Conservation (phyloP, 2,113 vertebrate genomes). For the Gambusia holbrooki region DNA sequence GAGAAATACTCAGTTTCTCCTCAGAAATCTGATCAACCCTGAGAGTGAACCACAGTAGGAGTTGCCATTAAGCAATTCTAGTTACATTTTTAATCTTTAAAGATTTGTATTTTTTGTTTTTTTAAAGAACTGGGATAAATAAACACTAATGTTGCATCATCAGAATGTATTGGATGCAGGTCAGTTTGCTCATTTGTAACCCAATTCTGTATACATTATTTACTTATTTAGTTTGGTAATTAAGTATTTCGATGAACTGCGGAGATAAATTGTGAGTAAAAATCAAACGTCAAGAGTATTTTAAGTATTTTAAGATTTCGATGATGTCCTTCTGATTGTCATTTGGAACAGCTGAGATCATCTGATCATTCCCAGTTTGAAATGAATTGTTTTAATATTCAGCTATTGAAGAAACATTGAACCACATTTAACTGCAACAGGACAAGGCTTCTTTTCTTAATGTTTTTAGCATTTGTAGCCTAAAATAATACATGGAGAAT, state of each 20-base stretch:
- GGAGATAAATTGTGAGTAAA: not conserved
- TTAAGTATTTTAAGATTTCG: not conserved
- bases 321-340: not conserved
- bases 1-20: slow-evolving; percentile 29
- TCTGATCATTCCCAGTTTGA: no score
- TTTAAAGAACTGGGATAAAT: not conserved
- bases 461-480: no score
- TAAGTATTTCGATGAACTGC: not conserved
- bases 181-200: not conserved
- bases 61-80: slow-evolving; percentile 37
- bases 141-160: no score
- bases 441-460: no score
- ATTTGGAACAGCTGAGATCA: not conserved
- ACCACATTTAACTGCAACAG: no score
- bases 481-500: no score
- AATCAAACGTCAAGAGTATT: not conserved
- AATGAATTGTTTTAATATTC: no score
- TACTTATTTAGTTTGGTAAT: not conserved
- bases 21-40: slow-evolving; percentile 54
- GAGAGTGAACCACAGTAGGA: slow-evolving; percentile 38
- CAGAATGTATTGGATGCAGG: not conserved
- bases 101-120: not conserved
- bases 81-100: not conserved
- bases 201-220: not conserved
- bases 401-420: no score